Evolutionary conservation across 1,140 invertebrate species (phyloP).

Genomic region (Solenopsis fugax): DNA sequence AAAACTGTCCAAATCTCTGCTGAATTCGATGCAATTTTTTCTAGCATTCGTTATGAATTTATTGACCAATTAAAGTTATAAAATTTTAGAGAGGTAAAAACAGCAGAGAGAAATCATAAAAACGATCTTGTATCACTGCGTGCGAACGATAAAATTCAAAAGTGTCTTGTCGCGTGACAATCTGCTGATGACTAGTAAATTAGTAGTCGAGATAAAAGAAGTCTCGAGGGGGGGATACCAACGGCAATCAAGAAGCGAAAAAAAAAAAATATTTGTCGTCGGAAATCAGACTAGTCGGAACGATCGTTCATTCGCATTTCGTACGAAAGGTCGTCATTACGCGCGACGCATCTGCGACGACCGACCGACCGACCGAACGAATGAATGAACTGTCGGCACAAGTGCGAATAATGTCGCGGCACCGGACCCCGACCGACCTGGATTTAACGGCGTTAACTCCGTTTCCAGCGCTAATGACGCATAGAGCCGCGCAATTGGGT

Average conservation of each 20-base stretch:
- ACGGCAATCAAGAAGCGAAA: neutral
- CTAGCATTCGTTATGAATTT: neutral
- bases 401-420: constrained; percentile 80
- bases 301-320: constrained; percentile 74
- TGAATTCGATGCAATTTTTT: neutral
- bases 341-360: neutral
- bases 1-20: neutral
- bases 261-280: constrained; percentile 45
- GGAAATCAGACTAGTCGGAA: constrained; percentile 71
- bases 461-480: constrained; percentile 84
- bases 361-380: neutral
- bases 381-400: constrained; percentile 23
- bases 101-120: neutral
- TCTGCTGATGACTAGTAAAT: constrained; percentile 39
- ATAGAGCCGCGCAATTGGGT: constrained; percentile 82
- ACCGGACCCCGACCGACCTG: constrained; percentile 69
- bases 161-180: neutral
- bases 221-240: neutral
- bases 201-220: neutral
- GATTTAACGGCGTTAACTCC: constrained; percentile 82
- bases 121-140: neutral
- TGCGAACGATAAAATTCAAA: neutral
- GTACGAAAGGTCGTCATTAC: constrained; percentile 63
- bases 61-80: neutral
- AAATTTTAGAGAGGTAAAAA: neutral